Base-by-base conservation (phyloP, 64 coral and sea anemone species). In the Stylophora pistillata region DNA sequence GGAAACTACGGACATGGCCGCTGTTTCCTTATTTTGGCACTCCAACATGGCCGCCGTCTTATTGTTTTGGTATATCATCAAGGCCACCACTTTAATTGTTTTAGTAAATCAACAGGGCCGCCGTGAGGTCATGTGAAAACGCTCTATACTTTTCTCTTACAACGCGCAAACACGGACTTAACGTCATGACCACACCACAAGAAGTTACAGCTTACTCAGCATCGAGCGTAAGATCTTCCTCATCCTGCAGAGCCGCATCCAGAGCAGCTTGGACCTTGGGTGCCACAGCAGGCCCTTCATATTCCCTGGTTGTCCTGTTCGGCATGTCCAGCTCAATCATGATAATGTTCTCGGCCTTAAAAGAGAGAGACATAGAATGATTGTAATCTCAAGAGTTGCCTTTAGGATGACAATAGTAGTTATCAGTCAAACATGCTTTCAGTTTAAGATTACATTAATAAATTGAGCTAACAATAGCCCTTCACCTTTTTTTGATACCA, bases 261-360 rank as follows among this genome's bases (percentile, higher is more conserved):
- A 98, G 53, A 14, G 96, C 96, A 13, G 96, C 96, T 64, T 98
- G 96, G 0, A 98, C 93, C 71, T 89, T 98, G 14, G 96, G 96
- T 53, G 96, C 96, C 60, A 98, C 96, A 37, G 96, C 87, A 61
- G 96, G 96, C 10, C 93, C 96, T 71, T 98, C 96, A 55, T 98
- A 98, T 62, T 98, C 96, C 59, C 92, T 88, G 25, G 96, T 98
- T 32, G 96, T 98, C 58, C 96, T 88, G 96, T 98, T 98, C 2
- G 96, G 96, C 86, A 98, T 92, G 81, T 98, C 96, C 58, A 98
- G 71, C 25, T 98, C 96, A 14, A 98, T 98, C 81, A 95, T 88
- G 37, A 98, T 98, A 28, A 98, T 95, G 59, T 98, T 98, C 93
- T 98, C 96, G 15, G 91, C 96, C 96, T 84, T 92, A 33, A 58